Percentiles rank a stretch among this genome's conserved stretches.
Evolutionary conservation across 2,113 vertebrate species (phyloP).

Genomic region (Pipra filicauda): DNA sequence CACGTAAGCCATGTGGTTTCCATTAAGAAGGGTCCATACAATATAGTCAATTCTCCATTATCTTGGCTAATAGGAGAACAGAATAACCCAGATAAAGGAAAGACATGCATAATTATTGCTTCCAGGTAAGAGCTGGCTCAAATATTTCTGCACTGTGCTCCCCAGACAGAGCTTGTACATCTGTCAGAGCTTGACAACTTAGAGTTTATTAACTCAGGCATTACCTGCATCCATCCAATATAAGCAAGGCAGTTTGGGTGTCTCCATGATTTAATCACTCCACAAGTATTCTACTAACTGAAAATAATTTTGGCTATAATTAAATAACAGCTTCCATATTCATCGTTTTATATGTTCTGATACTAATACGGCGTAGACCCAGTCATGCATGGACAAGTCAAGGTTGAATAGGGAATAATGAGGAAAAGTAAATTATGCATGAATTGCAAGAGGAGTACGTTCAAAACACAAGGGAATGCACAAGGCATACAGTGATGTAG

Average conservation of each 20-base stretch:
- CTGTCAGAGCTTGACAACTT: conserved; percentile 15
- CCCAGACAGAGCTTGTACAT: conserved; percentile 12
- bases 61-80: conserved; percentile 11
- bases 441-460: background rate
- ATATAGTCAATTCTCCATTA: conserved; percentile 28
- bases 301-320: conserved; percentile 23
- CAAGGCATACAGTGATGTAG: background rate
- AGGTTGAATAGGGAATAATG: background rate
- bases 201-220: conserved; percentile 23
- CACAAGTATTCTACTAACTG: conserved; percentile 3
- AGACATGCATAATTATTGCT: conserved; percentile 43
- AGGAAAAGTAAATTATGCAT: background rate
- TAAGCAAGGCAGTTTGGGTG: background rate
- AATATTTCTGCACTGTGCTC: conserved; percentile 2
- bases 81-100: conserved; percentile 49
- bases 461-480: background rate
- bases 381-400: background rate
- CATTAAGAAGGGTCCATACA: background rate
- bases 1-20: background rate
- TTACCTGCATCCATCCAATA: conserved; percentile 14
- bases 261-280: conserved; percentile 33
- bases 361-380: background rate
- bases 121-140: conserved; percentile 1
- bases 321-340: conserved; percentile 16
- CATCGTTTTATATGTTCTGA: background rate